Evolutionary conservation across 1,140 invertebrate genomes (phyloP), one percentile per base, ranked within the genome.

Genomic region (Dryas iulia): DNA sequence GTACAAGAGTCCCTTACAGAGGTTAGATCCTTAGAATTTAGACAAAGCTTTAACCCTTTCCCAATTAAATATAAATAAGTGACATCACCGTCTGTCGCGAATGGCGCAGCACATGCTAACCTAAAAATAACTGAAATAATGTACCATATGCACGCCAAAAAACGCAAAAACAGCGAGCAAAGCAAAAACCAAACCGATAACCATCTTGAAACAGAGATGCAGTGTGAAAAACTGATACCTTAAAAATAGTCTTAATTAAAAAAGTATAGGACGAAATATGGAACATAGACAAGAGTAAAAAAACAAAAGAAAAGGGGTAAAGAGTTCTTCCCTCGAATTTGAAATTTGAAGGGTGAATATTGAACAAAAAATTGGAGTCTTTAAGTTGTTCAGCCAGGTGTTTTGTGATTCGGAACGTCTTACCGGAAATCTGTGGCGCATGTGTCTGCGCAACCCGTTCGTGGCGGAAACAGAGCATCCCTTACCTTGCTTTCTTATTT

Each of bases 361-460:
- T 61, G 73, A 74, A 81, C 76, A 83, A 89, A 87, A 85, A 86
- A 47, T 74, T 82, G 78, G 77, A 86, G 74, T 82, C 78, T 79
- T 84, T 73, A 77, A 84, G 77, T 56, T 56, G 23, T 56, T 76
- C 77, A 76, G 71, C 88, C 88, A 90, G 88, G 88, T 90, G 88
- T 84, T 82, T 78, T 76, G 65, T 70, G 73, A 82, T 79, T 85
- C 65, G 81, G 79, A 83, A 73, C 79, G 80, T 82, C 81, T 87
- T 87, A 82, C 85, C 87, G 87, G 87, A 87, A 89, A 88, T 90
- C 88, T 87, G 86, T 81, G 82, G 78, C 83, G 79, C 85, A 87
- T 87, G 81, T 87, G 87, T 84, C 83, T 82, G 71, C 71, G 28
- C 76, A 82, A 86, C 82, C 80, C 80, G 83, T 84, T 81, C 76